Percentiles rank a stretch among this genome's conserved stretches.
Conservation (phyloP, 2,797 vertebrate species). For the Silurus lanzhouensis region DNA sequence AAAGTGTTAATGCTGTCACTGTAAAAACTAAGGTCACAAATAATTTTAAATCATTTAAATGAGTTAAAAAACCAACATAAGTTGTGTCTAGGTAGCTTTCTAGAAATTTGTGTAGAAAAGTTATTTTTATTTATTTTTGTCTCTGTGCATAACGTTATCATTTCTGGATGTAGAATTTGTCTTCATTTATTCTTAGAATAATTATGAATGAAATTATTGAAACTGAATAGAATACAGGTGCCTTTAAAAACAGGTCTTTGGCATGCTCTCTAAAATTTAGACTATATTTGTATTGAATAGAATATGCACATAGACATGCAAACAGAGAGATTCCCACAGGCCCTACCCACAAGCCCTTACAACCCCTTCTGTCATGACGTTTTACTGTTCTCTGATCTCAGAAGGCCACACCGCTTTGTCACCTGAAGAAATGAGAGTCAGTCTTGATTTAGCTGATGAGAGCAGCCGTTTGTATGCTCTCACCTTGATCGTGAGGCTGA, state of each 20-base stretch:
- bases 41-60: background rate
- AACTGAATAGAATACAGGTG: background rate
- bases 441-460: conserved; percentile 74
- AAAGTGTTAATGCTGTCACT: background rate
- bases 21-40: background rate
- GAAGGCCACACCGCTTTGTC: conserved; percentile 60
- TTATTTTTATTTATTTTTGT: too few relatives aligned
- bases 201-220: background rate
- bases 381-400: conserved; percentile 55
- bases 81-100: background rate
- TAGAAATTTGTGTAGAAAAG: background rate
- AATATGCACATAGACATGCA: background rate
- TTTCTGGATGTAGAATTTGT: too few relatives aligned
- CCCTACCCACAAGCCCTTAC: conserved; percentile 45
- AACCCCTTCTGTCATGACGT: conserved; percentile 57
- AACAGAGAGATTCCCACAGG: conserved; percentile 3
- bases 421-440: conserved; percentile 75
- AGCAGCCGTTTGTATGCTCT: conserved; percentile 64
- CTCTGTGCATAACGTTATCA: too few relatives aligned
- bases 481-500: conserved; percentile 65
- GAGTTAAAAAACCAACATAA: background rate
- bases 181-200: background rate
- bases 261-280: background rate
- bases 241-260: background rate
- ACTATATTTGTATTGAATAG: background rate